phyloP scores from a whole-genome alignment of 2,113 vertebrate genomes.

The Falcunculus frontatus region DNA sequence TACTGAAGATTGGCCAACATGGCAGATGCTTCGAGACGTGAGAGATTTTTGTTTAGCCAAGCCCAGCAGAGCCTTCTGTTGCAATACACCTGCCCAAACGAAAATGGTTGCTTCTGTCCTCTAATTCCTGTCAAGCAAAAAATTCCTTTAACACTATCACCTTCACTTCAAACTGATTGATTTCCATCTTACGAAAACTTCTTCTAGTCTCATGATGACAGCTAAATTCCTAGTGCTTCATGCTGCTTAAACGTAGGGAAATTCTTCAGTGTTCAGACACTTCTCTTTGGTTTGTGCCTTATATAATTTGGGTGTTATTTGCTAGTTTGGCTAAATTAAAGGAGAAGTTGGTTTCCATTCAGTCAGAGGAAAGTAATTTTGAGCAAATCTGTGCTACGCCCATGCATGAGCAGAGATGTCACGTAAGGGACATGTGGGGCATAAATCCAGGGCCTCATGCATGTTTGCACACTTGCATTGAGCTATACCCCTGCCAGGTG shows the following conservation, averaged over 20 bases:
- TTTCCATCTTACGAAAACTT: not conserved
- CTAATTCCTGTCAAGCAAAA: not conserved
- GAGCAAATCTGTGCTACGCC: not conserved
- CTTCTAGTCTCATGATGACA: not conserved
- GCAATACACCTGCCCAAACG: not conserved
- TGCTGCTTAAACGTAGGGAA: not conserved
- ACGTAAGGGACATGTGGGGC: not conserved
- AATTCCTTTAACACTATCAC: not conserved
- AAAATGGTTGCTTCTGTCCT: not conserved
- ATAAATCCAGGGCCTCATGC: not conserved
- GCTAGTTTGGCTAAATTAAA: not conserved
- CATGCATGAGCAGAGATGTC: not conserved
- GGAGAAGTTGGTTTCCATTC: not conserved
- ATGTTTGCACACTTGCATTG: not conserved
- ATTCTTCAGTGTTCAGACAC: not conserved
- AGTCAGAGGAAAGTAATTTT: not conserved
- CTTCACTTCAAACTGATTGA: not conserved
- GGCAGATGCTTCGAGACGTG: slow-evolving; percentile 26
- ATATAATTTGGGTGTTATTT: not conserved
- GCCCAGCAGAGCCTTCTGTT: slow-evolving; percentile 58
- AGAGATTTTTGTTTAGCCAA: slow-evolving; percentile 52
- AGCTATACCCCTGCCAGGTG: not conserved
- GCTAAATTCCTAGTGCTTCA: not conserved
- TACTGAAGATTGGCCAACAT: slow-evolving; percentile 29
- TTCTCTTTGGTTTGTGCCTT: not conserved